A percentile compares a stretch with the other conserved stretches of the same genome.
These are phyloP conservation scores for Drosophila histrio DNA, from an alignment of 2,888 invertebrate species.

Conservation along the genomic window DNA sequence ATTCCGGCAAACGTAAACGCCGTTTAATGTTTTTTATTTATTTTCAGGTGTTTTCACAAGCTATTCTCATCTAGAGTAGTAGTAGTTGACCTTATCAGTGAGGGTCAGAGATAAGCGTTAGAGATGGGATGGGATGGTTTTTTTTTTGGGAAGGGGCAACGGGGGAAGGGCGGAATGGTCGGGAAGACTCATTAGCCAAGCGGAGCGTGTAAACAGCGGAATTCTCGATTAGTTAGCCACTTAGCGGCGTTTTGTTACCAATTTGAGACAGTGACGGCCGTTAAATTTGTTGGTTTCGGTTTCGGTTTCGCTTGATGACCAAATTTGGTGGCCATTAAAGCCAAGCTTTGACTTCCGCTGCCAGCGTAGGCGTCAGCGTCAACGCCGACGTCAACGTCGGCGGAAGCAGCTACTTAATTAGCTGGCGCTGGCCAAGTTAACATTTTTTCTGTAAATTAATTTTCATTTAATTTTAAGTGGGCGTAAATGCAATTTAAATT, in stretches of 20 bases:
- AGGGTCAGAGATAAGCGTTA: slow-evolving; percentile 18
- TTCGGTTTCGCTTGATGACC: slow-evolving; percentile 64
- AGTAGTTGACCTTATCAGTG: not conserved
- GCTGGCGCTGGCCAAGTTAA: slow-evolving; percentile 64
- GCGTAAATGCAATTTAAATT: slow-evolving; percentile 77
- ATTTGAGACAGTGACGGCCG: slow-evolving; percentile 41
- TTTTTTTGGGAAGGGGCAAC: not conserved
- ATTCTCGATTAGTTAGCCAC: slow-evolving; percentile 67
- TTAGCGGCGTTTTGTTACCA: slow-evolving; percentile 69
- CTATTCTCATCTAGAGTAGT: too few species aligned
- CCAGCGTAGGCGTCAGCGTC: slow-evolving; percentile 36
- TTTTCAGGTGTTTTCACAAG: not conserved
- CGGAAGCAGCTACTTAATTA: slow-evolving; percentile 35
- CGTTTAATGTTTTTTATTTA: not conserved
- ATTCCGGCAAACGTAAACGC: not conserved
- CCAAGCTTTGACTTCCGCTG: slow-evolving; percentile 69
- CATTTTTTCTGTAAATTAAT: slow-evolving; percentile 67
- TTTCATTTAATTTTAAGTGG: slow-evolving; percentile 75
- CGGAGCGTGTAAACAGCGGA: slow-evolving; percentile 75
- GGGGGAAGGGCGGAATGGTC: not conserved
- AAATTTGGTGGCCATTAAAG: slow-evolving; percentile 68
- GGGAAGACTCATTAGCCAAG: slow-evolving; percentile 66
- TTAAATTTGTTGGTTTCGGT: slow-evolving; percentile 26
- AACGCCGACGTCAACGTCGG: slow-evolving; percentile 7
- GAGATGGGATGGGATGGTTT: too few species aligned